phyloP scores from a whole-genome alignment of 2,797 vertebrate genomes.

The Podarcis lilfordi region DNA sequence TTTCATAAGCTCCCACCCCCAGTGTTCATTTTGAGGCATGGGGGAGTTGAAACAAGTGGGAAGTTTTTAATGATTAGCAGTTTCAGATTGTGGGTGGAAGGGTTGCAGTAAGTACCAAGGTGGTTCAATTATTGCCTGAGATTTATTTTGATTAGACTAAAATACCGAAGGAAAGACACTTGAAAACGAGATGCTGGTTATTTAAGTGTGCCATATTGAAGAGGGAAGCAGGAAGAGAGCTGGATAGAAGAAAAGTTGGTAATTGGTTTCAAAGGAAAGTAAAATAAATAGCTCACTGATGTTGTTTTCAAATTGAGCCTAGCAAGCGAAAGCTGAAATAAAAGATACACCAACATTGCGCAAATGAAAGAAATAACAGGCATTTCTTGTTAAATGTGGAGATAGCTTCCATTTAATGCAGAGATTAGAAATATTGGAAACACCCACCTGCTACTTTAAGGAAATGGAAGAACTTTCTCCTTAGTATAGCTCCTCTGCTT shows the following conservation, averaged over 20 bases:
- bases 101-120: neutral
- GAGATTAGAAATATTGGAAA: neutral
- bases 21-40: neutral
- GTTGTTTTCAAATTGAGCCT: neutral
- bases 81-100: conserved; percentile 15
- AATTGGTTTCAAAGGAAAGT: neutral
- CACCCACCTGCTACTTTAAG: neutral
- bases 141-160: conserved; percentile 24
- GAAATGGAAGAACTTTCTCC: neutral
- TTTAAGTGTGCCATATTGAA: neutral
- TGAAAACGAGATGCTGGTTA: neutral
- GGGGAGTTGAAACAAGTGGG: neutral
- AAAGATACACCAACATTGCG: neutral
- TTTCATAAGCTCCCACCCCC: conserved; percentile 8
- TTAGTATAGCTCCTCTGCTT: neutral
- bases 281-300: neutral
- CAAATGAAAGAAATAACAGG: neutral
- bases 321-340: neutral
- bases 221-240: neutral
- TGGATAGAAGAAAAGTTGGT: neutral
- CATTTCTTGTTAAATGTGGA: neutral
- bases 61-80: conserved; percentile 22
- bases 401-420: neutral
- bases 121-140: conserved; percentile 25
- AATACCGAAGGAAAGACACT: neutral